Base-by-base conservation (phyloP, 1,140 invertebrate genomes). In the Agrypnia vestita region DNA sequence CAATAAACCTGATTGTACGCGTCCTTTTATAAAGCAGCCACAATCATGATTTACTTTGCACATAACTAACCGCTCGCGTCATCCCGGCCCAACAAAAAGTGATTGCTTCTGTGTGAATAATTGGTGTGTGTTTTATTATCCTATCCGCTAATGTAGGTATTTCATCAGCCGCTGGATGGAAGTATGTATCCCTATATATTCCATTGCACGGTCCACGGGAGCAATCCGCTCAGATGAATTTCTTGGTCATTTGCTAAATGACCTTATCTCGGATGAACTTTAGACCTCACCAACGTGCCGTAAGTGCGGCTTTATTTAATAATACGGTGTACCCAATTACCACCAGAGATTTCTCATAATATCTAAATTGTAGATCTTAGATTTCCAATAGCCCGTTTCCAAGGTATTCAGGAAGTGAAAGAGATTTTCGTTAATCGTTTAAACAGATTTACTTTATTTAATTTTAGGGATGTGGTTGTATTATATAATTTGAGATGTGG, bases 171-270 rank as follows among this genome's bases (percentile, higher is more conserved):
- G 35, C 61, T 13, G 25, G 13, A 59, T 10, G 7, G 6, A 56
- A 56, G 53, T 56, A 15, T 56, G n/a, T n/a, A n/a, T 6, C 25
- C 25, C 25, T 6, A 35, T 35, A 35, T 35, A 35, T 35, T 35
- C 25, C 25, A 35, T 35, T 35, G 6, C 25, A 35, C 25, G 25
- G 25, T 35, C 25, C 25, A 56, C 17, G 10, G n/a, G 46, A 10
- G 49, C 11, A 25, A 49, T 71, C 67, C 49, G 67, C 44, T 12
- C 47, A 47, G 67, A 4, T 67, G 67, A 13, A 21, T 21, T 71
- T 51, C 67, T 71, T 25, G 67, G 46, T 71, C 67, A 67, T 67
- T 71, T 49, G 46, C 67, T 11, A 71, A 71, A 71, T 51, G 67
- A 51, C 67, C 46, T 71, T 71, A 71, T 71, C 67, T 25, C 46